These are phyloP conservation scores for Ooceraea biroi DNA, from an alignment of 1,140 invertebrate species.

Conservation along the genomic window DNA sequence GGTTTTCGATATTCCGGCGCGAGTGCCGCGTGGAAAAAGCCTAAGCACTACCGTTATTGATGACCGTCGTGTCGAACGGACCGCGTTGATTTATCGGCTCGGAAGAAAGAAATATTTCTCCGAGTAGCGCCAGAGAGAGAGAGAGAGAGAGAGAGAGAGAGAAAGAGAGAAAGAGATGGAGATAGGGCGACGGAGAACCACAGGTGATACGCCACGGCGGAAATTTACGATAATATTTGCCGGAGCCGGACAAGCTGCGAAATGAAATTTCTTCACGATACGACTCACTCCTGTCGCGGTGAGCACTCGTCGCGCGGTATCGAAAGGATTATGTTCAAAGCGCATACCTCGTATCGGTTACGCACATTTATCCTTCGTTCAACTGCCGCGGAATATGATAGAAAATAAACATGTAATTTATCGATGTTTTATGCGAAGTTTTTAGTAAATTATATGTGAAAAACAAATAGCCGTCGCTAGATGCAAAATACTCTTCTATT, in stretches of 20 bases:
- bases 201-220: constrained; percentile 61
- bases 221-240: constrained; percentile 75
- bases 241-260: constrained; percentile 63
- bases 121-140: constrained; percentile 21
- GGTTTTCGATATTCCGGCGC: constrained; percentile 62
- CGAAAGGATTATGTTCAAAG: constrained; percentile 1
- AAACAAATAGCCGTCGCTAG: background rate
- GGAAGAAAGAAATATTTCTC: constrained; percentile 67
- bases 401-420: too few relatives aligned
- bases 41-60: constrained; percentile 74
- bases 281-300: constrained; percentile 27
- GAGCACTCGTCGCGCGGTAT: constrained; percentile 42
- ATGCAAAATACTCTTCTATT: background rate
- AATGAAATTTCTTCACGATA: constrained; percentile 68
- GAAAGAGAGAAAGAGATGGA: constrained; percentile 48
- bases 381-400: too few relatives aligned
- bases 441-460: constrained; percentile 5
- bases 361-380: too few relatives aligned
- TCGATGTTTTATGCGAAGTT: too few relatives aligned
- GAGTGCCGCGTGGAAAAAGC: constrained; percentile 61
- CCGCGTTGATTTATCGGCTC: constrained; percentile 72
- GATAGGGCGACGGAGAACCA: constrained; percentile 62
- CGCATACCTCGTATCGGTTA: too few relatives aligned
- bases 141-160: constrained; percentile 17
- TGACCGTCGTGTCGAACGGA: constrained; percentile 67